Conservation (phyloP, 2,888 invertebrate genomes). For the Metalampra italica region DNA sequence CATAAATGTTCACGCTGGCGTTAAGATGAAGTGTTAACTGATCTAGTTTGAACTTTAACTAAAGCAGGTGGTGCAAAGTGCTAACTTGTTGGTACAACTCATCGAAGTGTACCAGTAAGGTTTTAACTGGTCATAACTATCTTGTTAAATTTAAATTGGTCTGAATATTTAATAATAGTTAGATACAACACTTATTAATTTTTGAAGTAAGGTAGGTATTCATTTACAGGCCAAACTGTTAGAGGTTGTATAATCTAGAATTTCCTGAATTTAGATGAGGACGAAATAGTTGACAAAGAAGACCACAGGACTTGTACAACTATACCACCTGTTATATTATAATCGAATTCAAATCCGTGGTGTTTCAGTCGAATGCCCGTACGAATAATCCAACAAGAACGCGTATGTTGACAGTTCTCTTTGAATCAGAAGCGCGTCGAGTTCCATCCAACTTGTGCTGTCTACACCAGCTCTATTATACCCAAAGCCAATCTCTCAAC, state of each 20-base stretch:
- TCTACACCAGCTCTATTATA: background rate
- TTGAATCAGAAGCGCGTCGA: too few species aligned
- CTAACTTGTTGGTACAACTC: conserved; percentile 49
- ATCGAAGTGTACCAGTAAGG: conserved; percentile 36
- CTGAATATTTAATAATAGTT: background rate
- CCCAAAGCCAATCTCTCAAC: conserved; percentile 3
- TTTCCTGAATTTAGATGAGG: too few species aligned
- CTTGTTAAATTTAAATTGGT: conserved; percentile 24
- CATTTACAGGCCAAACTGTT: too few species aligned
- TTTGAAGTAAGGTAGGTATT: too few species aligned
- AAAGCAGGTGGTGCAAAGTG: conserved; percentile 42
- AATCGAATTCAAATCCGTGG: too few species aligned
- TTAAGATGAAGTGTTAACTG: conserved; percentile 59
- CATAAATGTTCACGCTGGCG: conserved; percentile 52
- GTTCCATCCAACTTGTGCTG: background rate
- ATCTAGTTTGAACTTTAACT: conserved; percentile 56
- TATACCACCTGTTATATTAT: too few species aligned
- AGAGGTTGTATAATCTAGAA: too few species aligned
- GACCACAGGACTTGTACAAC: too few species aligned
- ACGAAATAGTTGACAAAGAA: too few species aligned
- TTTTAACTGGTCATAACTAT: conserved; percentile 27
- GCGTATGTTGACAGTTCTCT: background rate
- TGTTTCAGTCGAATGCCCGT: too few species aligned
- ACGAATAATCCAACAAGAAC: too few species aligned
- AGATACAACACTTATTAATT: background rate